A percentile compares a stretch with the other conserved stretches of the same genome.
phyloP scores from a whole-genome alignment of 2,888 invertebrate species.

The Drosophila eohydei region DNA sequence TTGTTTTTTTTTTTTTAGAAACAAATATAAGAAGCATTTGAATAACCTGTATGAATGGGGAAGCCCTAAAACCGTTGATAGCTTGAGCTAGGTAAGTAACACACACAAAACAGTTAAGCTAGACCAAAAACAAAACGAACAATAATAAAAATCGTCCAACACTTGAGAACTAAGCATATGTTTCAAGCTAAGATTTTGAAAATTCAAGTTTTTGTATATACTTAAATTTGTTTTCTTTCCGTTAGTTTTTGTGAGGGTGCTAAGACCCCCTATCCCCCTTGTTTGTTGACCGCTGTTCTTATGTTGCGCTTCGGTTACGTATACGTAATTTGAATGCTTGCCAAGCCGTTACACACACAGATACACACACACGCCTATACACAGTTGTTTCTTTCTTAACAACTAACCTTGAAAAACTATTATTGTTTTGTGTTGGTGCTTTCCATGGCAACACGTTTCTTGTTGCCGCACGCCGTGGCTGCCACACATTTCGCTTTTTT shows the following conservation, averaged over 20 bases:
- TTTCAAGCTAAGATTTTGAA: background rate
- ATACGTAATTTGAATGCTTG: constrained; percentile 49
- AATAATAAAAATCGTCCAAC: background rate
- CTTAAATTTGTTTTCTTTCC: background rate
- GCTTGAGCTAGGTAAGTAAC: constrained; percentile 12
- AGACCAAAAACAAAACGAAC: background rate
- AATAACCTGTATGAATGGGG: constrained; percentile 44
- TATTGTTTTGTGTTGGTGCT: constrained; percentile 24
- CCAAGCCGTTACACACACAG: constrained; percentile 8
- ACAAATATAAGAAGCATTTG: constrained; percentile 7
- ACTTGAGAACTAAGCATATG: background rate
- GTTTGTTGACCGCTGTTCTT: background rate
- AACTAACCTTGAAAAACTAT: constrained; percentile 58
- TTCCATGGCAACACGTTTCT: constrained; percentile 37
- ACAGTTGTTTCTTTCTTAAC: background rate
- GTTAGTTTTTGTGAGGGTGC: background rate
- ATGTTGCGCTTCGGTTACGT: constrained; percentile 16
- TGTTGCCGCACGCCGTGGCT: constrained; percentile 14
- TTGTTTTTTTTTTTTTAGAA: background rate
- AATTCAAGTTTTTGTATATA: background rate
- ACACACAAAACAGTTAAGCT: background rate
- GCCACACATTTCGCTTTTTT: constrained; percentile 23
- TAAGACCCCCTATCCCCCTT: no score
- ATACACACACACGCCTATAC: background rate
- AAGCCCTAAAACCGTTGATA: constrained; percentile 17